A percentile compares a stretch with the other conserved stretches of the same genome.
Evolutionary conservation across 2,797 vertebrate species (phyloP).

Genomic region (Margarornis squamiger): DNA sequence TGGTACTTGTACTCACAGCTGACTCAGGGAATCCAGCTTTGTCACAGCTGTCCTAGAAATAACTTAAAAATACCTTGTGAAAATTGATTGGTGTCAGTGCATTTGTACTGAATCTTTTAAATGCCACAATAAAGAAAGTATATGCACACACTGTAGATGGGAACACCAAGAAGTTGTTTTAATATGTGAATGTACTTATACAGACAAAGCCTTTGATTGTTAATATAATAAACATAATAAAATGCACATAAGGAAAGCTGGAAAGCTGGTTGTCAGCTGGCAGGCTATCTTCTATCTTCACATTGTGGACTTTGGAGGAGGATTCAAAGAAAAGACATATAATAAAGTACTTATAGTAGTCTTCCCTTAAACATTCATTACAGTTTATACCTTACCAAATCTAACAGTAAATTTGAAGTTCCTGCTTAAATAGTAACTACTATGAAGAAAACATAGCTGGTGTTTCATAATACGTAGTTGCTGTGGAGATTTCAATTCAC

Average conservation of each 20-base stretch:
- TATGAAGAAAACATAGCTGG: background rate
- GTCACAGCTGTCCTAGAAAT: background rate
- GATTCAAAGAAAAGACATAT: background rate
- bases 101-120: background rate
- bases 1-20: background rate
- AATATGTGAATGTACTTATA: background rate
- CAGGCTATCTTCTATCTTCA: background rate
- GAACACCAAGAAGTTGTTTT: background rate
- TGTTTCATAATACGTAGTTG: background rate
- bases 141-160: no score
- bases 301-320: background rate
- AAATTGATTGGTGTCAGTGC: background rate
- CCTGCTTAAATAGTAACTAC: background rate
- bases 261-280: background rate
- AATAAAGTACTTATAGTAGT: background rate
- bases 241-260: background rate
- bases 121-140: background rate
- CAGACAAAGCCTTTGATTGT: background rate
- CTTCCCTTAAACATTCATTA: background rate
- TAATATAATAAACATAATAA: background rate
- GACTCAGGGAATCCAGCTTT: background rate
- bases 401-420: background rate
- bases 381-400: background rate
- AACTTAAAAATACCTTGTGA: background rate
- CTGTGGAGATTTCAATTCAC: background rate